phyloP scores from a whole-genome alignment of 2,113 vertebrate species.

The Rhizomys pruinosus region DNA sequence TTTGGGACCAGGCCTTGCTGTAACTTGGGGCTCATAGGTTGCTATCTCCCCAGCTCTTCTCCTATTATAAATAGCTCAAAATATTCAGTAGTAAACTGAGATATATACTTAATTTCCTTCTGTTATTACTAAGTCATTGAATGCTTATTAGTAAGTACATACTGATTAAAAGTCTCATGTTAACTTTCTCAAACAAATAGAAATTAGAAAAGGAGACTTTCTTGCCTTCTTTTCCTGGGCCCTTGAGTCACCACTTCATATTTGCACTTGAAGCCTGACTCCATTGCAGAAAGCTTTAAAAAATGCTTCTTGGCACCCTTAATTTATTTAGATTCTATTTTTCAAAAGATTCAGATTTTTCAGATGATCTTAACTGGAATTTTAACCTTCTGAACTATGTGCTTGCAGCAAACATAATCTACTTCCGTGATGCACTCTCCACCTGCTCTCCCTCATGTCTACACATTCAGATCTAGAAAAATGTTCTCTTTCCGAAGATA shows the following conservation, averaged over 20 bases:
- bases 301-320: slow-evolving; percentile 24
- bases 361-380: slow-evolving; percentile 44
- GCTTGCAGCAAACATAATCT: background rate
- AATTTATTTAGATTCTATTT: slow-evolving; percentile 59
- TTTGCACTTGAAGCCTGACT: background rate
- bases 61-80: background rate
- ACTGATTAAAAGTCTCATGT: slow-evolving; percentile 30
- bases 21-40: too few species aligned
- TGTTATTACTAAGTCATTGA: background rate
- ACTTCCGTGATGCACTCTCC: slow-evolving; percentile 11
- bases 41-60: background rate
- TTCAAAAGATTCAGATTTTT: slow-evolving; percentile 23
- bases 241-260: background rate
- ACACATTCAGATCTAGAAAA: slow-evolving; percentile 15
- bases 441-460: slow-evolving; percentile 28
- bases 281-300: slow-evolving; percentile 26
- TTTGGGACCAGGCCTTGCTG: too few species aligned
- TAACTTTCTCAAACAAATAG: slow-evolving; percentile 16
- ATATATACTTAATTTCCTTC: background rate
- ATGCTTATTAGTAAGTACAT: background rate
- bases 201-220: background rate
- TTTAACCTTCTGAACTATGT: slow-evolving; percentile 52
- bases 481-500: background rate
- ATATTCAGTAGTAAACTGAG: background rate
- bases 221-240: background rate